Evolutionary conservation across 2,797 vertebrate genomes (phyloP).

Genomic region (Melanotaenia trifasciata): DNA sequence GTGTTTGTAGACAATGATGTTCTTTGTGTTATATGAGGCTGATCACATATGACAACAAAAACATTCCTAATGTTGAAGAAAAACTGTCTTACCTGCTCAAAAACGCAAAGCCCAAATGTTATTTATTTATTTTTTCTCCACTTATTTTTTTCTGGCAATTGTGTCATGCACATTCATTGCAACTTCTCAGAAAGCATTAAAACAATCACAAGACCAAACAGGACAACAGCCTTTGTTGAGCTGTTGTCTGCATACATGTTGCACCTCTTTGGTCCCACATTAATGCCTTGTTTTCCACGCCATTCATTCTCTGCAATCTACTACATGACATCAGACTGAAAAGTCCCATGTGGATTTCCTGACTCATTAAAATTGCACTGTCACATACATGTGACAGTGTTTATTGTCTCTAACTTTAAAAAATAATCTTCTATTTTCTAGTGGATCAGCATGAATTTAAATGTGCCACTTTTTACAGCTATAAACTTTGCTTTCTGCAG

Average conservation of each 20-base stretch:
- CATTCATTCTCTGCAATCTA: slow-evolving; percentile 4
- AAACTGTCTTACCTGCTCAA: not conserved
- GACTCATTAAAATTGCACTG: slow-evolving; percentile 15
- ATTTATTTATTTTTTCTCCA: no score
- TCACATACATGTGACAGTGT: not conserved
- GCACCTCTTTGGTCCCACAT: slow-evolving; percentile 5
- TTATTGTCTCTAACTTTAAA: not conserved
- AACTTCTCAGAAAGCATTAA: not conserved
- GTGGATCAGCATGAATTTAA: not conserved
- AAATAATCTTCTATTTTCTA: not conserved
- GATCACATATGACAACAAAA: not conserved
- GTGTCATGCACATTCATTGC: not conserved
- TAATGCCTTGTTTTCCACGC: not conserved
- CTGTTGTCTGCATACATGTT: not conserved
- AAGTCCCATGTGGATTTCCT: not conserved
- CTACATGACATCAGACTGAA: not conserved
- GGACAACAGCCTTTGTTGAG: not conserved
- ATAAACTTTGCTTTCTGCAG: not conserved
- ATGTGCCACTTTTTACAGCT: not conserved
- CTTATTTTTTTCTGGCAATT: not conserved
- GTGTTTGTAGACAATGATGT: not conserved
- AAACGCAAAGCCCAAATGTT: not conserved
- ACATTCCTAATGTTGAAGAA: not conserved
- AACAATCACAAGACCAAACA: slow-evolving; percentile 35
- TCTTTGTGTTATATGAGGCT: not conserved